phyloP scores from a whole-genome alignment of 2,888 invertebrate genomes.

The Tenodera sinensis region DNA sequence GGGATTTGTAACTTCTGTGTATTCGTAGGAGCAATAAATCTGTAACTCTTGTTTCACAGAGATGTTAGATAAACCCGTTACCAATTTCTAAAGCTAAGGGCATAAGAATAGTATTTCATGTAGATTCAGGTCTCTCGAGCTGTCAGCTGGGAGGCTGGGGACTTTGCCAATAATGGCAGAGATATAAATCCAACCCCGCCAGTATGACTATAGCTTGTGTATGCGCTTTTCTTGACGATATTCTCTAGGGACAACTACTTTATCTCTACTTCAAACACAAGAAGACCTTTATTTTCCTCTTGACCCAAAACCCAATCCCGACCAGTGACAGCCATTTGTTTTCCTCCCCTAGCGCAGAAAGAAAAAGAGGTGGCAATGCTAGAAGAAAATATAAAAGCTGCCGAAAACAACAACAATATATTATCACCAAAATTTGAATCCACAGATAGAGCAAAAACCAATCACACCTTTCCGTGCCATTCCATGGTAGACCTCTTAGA shows the following conservation, averaged over 20 bases:
- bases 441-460: background rate
- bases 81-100: background rate
- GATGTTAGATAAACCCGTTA: background rate
- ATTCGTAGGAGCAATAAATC: background rate
- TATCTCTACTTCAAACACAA: constrained; percentile 28
- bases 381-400: constrained; percentile 21
- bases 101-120: constrained; percentile 7
- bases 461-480: background rate
- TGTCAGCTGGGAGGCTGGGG: constrained; percentile 15
- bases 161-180: constrained; percentile 24
- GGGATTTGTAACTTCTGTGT: background rate
- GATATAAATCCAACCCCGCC: constrained; percentile 3
- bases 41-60: background rate
- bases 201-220: constrained; percentile 1
- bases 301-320: constrained; percentile 29
- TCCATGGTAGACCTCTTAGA: background rate
- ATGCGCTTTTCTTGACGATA: constrained; percentile 9
- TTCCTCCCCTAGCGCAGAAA: background rate
- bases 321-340: constrained; percentile 30
- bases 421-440: constrained; percentile 24
- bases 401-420: constrained; percentile 30
- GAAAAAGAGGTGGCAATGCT: constrained; percentile 17
- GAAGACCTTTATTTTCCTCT: constrained; percentile 23
- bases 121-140: background rate
- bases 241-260: constrained; percentile 27